Evolutionary conservation across 1,140 invertebrate genomes (phyloP), one percentile per base, ranked within the genome.

Genomic region (Pogonomyrmex barbatus): DNA sequence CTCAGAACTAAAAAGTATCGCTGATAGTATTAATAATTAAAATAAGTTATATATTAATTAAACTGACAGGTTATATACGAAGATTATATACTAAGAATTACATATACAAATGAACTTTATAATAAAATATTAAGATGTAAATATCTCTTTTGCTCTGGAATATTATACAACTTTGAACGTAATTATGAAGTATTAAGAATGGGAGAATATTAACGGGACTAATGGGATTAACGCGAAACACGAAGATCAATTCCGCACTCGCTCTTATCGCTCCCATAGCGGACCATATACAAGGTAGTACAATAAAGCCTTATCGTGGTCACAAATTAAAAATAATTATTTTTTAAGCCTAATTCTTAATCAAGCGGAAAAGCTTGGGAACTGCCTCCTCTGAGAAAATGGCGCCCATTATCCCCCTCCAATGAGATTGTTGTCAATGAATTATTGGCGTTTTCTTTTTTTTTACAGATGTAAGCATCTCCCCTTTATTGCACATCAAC

Each of bases 321-420:
- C 92, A 94, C 94, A 95, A 95, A 95, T 95, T 94, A 95, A 95
- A 95, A 95, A 95, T 95, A 95, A 95, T 95, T 95, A 95, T 95
- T 94, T 95, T 95, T 94, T 93, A 93, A 94, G 94, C 92, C 92
- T 88, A 92, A 93, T 93, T 91, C 93, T 94, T 94, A 94, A 93
- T 94, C 94, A 94, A 92, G 77, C 83, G 50, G 50, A 87, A 84
- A 77, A 52, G 63, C 85, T 78, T 78, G 68, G 65, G 78, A 58
- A 67, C 9, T 67, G 68, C 86, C 90, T 91, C 82, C 88, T 87
- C 87, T 86, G 92, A 93, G 91, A 94, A 94, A 94, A 94, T 91
- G 89, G 85, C 83, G 88, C 78, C 92, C 91, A 94, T 95, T 95
- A 94, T 92, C 91, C 91, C 87, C 87, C 56, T n/a, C 85, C 92